Evolutionary conservation across 2,888 invertebrate species (phyloP).

Genomic region (Agrotis ipsilon): DNA sequence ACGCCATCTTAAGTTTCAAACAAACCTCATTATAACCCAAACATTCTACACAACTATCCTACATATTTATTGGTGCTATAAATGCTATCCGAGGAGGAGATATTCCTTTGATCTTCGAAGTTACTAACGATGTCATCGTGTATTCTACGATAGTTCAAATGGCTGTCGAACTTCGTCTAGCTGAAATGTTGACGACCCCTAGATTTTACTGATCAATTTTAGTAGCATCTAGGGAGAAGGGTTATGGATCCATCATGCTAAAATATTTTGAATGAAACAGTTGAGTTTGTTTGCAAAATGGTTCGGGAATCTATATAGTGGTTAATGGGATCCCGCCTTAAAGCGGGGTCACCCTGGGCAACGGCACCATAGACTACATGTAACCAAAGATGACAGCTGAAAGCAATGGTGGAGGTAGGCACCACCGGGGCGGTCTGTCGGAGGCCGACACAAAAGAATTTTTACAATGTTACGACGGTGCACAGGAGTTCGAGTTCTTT

Average conservation of each 20-base stretch:
- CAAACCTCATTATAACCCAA: background rate
- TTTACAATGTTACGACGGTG: no score
- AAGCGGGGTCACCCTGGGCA: no score
- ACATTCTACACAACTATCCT: background rate
- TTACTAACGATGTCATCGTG: conserved; percentile 28
- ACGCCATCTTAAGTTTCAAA: background rate
- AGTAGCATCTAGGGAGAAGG: background rate
- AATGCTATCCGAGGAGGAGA: background rate
- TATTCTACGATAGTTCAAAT: conserved; percentile 32
- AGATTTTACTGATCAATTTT: conserved; percentile 1
- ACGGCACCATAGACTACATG: no score
- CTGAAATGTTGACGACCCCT: conserved; percentile 24
- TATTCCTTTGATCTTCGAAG: conserved; percentile 31
- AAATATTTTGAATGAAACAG: background rate
- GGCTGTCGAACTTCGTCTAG: conserved; percentile 39
- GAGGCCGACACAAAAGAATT: no score
- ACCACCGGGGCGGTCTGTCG: no score
- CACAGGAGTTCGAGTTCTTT: no score
- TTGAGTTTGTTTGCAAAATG: no score
- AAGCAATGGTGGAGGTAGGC: no score
- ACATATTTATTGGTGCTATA: conserved; percentile 17
- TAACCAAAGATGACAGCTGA: no score
- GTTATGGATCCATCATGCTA: background rate
- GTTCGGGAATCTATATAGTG: no score
- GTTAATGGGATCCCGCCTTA: no score